Conservation (phyloP, 2,888 invertebrate genomes). For the Lithophane ornitopus region DNA sequence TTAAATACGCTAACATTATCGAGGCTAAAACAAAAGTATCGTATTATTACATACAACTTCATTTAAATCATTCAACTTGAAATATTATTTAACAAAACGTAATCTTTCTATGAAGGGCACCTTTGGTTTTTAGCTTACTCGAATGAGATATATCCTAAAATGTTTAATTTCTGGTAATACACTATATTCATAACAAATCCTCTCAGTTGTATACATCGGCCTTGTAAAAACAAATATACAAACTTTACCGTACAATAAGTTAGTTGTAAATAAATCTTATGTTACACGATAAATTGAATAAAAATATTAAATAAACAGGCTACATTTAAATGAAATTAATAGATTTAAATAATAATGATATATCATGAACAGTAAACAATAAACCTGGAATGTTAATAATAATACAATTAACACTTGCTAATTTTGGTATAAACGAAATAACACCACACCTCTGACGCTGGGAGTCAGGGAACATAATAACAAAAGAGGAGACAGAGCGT, state of each 20-base stretch:
- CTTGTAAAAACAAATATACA: conserved; percentile 87
- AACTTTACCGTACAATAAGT: conserved; percentile 84
- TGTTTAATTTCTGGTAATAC: conserved; percentile 89
- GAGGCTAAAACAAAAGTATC: conserved; percentile 89
- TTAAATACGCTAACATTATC: conserved; percentile 89
- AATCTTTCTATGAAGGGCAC: conserved; percentile 94
- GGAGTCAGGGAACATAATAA: conserved; percentile 74
- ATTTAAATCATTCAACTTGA: conserved; percentile 90
- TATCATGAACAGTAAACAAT: conserved; percentile 86
- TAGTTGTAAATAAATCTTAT: conserved; percentile 90
- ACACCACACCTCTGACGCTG: conserved; percentile 83
- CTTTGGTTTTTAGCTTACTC: conserved; percentile 96
- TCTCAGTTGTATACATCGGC: conserved; percentile 87
- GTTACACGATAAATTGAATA: conserved; percentile 84
- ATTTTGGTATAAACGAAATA: conserved; percentile 87
- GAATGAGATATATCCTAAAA: conserved; percentile 91
- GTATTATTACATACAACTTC: conserved; percentile 89
- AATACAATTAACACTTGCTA: conserved; percentile 86
- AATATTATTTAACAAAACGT: conserved; percentile 90
- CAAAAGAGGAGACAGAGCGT: conserved; percentile 79
- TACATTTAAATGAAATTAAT: conserved; percentile 83
- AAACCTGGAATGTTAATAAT: conserved; percentile 90
- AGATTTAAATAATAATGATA: conserved; percentile 83
- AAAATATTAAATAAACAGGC: conserved; percentile 86
- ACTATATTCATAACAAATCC: conserved; percentile 88